A percentile compares a stretch with the other conserved stretches of the same genome.
Conservation (phyloP, 2,888 invertebrate genomes). For the Cremastobaeus sp. region DNA sequence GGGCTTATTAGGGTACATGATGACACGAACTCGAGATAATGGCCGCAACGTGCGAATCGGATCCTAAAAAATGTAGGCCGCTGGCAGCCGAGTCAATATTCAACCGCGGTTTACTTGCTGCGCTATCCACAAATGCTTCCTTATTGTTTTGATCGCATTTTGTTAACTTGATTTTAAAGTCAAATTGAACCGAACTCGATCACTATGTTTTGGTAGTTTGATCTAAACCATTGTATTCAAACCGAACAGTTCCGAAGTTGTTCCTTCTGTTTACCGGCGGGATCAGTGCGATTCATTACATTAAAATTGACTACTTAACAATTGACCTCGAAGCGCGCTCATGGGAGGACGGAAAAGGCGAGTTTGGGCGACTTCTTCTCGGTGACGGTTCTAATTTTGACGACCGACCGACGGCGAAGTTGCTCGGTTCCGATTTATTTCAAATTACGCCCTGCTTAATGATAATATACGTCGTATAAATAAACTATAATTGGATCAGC, state of each 20-base stretch:
- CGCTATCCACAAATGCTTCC: background rate
- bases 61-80: background rate
- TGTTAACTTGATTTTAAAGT: constrained; percentile 17
- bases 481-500: constrained; percentile 54
- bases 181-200: constrained; percentile 6
- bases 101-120: background rate
- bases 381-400: too few species aligned
- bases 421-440: constrained; percentile 9
- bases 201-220: constrained; percentile 19
- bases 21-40: constrained; percentile 7
- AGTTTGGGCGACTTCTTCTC: too few species aligned
- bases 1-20: too few species aligned
- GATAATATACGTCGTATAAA: constrained; percentile 57
- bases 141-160: constrained; percentile 11
- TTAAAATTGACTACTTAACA: background rate
- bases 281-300: background rate
- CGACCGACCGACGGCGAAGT: background rate
- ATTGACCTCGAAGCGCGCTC: constrained; percentile 7
- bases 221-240: constrained; percentile 14
- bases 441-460: constrained; percentile 30
- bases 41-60: background rate
- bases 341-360: background rate
- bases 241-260: constrained; percentile 7
- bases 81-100: background rate
- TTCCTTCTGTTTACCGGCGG: background rate